These are phyloP conservation scores for Pyxicephalus adspersus DNA, from an alignment of 2,113 vertebrate species.

Conservation along the genomic window DNA sequence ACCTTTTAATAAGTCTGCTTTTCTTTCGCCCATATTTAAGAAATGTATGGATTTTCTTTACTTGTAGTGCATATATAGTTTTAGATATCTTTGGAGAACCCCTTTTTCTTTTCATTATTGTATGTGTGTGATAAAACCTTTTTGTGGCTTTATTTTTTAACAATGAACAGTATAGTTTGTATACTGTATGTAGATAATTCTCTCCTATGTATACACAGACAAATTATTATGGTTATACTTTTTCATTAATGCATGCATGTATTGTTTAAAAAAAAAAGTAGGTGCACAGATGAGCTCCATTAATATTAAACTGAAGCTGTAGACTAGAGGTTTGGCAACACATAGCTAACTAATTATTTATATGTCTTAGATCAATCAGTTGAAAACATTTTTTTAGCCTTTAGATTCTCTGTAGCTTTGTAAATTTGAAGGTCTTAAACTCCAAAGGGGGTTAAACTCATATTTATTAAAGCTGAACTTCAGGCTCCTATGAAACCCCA, in stretches of 20 bases:
- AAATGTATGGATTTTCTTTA: too few relatives aligned
- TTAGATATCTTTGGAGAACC: too few relatives aligned
- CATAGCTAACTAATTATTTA: conserved; percentile 52
- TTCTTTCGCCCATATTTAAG: too few relatives aligned
- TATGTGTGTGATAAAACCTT: too few relatives aligned
- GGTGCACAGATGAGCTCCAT: conserved; percentile 22
- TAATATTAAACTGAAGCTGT: conserved; percentile 24
- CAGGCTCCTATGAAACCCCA: too few relatives aligned
- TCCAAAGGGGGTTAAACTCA: conserved; percentile 25
- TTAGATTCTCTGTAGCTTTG: conserved; percentile 10
- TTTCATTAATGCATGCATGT: neutral
- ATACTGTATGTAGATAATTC: too few relatives aligned
- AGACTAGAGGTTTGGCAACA: conserved; percentile 10
- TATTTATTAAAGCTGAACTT: neutral
- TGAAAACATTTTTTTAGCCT: conserved; percentile 4
- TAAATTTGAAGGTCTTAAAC: conserved; percentile 34
- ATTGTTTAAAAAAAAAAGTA: conserved; percentile 45
- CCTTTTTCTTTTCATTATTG: too few relatives aligned
- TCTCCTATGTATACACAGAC: too few relatives aligned
- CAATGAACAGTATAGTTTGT: too few relatives aligned
- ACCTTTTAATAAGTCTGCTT: too few relatives aligned
- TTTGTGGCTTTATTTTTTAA: too few relatives aligned
- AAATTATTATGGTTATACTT: neutral
- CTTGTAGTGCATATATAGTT: too few relatives aligned
- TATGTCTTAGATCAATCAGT: conserved; percentile 43